phyloP scores from a whole-genome alignment of 2,888 invertebrate genomes.

The Pandemis corylana region DNA sequence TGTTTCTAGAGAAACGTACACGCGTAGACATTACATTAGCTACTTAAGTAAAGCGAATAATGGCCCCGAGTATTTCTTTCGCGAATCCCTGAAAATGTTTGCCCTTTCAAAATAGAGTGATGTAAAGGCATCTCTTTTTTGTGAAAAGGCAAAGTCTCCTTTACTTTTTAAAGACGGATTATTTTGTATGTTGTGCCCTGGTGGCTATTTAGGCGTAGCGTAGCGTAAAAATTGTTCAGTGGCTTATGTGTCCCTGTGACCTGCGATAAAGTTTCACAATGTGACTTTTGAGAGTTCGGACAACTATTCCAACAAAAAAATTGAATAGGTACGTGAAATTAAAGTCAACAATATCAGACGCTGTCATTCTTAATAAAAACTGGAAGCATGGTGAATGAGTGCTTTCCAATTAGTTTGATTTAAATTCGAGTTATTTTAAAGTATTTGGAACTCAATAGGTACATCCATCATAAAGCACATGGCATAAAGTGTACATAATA shows the following conservation, averaged over 20 bases:
- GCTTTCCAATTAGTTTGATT: no score
- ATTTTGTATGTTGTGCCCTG: constrained; percentile 30
- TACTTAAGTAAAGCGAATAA: constrained; percentile 31
- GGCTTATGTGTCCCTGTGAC: constrained; percentile 26
- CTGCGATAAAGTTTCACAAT: constrained; percentile 31
- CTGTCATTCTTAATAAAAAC: no score
- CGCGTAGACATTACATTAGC: constrained; percentile 18
- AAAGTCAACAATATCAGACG: neutral
- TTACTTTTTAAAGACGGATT: constrained; percentile 31
- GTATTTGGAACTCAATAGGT: no score
- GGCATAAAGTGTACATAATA: neutral
- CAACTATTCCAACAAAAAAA: constrained; percentile 4
- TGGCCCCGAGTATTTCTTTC: constrained; percentile 23
- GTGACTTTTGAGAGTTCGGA: neutral
- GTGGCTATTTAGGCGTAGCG: constrained; percentile 29
- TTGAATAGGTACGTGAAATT: neutral
- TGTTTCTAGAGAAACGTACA: constrained; percentile 28
- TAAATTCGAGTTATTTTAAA: no score
- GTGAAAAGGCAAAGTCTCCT: constrained; percentile 25
- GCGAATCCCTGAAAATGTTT: constrained; percentile 27
- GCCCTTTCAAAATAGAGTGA: constrained; percentile 32
- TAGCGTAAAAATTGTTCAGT: constrained; percentile 37
- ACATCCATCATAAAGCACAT: no score
- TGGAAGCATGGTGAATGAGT: no score
- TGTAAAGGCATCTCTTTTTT: constrained; percentile 20